phyloP scores from a whole-genome alignment of 2,113 vertebrate species.

The Alectura lathami region DNA sequence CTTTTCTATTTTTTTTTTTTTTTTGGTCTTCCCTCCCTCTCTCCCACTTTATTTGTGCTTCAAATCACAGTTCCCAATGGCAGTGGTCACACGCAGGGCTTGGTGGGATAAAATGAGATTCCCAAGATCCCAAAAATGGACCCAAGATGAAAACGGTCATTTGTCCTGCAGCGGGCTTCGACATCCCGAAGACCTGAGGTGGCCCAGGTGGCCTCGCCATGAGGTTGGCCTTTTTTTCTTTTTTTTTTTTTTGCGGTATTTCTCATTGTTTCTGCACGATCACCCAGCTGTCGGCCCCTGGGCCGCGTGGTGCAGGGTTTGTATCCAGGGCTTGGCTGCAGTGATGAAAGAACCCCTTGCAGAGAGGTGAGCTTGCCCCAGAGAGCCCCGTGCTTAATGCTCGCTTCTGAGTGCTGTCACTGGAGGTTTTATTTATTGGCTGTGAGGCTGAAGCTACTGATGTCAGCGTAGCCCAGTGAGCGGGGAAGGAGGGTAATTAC shows the following conservation, averaged over 20 bases:
- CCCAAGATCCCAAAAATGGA: not conserved
- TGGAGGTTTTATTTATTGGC: not conserved
- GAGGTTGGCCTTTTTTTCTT: not conserved
- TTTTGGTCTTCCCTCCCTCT: not conserved
- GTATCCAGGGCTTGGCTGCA: not conserved
- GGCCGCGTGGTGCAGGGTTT: not conserved
- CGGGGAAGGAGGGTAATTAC: not conserved
- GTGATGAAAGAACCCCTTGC: not conserved
- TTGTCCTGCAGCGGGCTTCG: not conserved
- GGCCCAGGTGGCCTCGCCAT: not conserved
- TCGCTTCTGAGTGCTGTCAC: not conserved
- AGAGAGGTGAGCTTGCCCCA: not conserved
- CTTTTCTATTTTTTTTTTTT: not conserved
- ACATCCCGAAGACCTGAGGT: not conserved
- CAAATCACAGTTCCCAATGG: not conserved
- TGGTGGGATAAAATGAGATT: too few species aligned
- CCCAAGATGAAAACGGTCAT: not conserved
- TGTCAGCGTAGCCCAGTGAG: not conserved
- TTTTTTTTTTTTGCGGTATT: not conserved
- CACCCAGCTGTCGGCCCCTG: not conserved
- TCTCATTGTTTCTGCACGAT: not conserved
- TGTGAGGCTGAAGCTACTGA: not conserved
- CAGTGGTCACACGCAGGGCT: not conserved
- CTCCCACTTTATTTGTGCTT: not conserved
- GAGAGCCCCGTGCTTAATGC: rapidly evolving